A percentile compares a stretch with the other conserved stretches of the same genome.
phyloP scores from a whole-genome alignment of 1,140 invertebrate species.

The Acyrthosiphon pisum region DNA sequence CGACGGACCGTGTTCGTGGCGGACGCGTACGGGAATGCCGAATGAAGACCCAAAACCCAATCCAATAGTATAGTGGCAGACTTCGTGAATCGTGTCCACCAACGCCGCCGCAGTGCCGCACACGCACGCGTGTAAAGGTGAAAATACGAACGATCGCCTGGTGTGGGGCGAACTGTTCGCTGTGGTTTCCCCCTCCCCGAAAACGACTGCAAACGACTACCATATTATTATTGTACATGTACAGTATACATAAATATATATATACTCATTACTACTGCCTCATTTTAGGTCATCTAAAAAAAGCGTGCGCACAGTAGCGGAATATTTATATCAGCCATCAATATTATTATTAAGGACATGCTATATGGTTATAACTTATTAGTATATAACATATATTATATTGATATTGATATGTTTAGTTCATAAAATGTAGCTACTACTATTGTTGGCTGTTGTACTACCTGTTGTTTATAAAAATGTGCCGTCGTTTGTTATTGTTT shows the following conservation, averaged over 20 bases:
- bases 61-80: not conserved
- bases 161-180: not conserved
- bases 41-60: not conserved
- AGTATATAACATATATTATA: too few relatives aligned
- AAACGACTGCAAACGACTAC: not conserved
- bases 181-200: not conserved
- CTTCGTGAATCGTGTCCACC: not conserved
- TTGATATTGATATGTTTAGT: not conserved
- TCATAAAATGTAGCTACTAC: not conserved
- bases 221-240: not conserved
- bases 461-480: not conserved
- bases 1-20: not conserved
- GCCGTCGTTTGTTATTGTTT: not conserved
- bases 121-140: slow-evolving; percentile 30
- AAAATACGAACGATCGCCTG: not conserved
- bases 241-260: not conserved
- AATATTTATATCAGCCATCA: not conserved
- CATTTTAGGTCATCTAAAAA: slow-evolving; percentile 45
- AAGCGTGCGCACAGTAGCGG: not conserved
- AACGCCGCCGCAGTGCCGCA: not conserved
- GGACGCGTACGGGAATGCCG: slow-evolving; percentile 33
- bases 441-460: not conserved
- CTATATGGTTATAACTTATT: not conserved
- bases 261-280: not conserved
- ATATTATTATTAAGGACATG: not conserved